Conservation (phyloP, 1,140 invertebrate species). For the Trypoxylus dichotomus region DNA sequence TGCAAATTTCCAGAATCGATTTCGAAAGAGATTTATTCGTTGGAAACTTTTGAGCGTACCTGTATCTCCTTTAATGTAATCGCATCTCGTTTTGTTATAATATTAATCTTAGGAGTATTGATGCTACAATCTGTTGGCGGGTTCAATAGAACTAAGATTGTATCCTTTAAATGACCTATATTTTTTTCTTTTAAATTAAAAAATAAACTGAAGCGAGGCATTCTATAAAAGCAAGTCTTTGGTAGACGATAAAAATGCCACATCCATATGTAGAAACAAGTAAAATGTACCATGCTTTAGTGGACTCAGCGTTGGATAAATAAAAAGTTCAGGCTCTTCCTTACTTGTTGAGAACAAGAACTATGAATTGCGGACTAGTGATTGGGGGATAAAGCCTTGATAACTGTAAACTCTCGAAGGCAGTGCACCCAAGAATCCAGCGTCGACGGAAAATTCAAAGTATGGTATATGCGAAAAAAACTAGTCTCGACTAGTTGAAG, state of each 20-base stretch:
- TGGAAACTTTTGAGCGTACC: background rate
- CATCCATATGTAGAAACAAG: slow-evolving; percentile 20
- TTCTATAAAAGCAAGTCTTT: background rate
- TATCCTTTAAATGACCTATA: background rate
- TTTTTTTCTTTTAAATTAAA: background rate
- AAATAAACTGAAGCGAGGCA: background rate
- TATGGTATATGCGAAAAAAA: slow-evolving; percentile 14
- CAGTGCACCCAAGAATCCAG: slow-evolving; percentile 7
- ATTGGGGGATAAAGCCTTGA: slow-evolving; percentile 21
- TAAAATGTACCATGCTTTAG: slow-evolving; percentile 23
- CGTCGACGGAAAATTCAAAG: slow-evolving; percentile 10
- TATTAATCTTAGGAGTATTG: background rate
- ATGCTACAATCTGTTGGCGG: background rate
- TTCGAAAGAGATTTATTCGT: background rate
- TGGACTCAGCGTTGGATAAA: slow-evolving; percentile 3
- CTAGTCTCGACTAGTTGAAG: background rate
- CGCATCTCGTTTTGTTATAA: background rate
- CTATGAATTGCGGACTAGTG: slow-evolving; percentile 19
- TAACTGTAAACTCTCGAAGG: slow-evolving; percentile 14
- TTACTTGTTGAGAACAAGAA: background rate
- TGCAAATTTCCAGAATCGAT: background rate
- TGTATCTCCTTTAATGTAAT: background rate
- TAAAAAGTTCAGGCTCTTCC: slow-evolving; percentile 8
- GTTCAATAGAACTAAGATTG: background rate
- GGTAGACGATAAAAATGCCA: slow-evolving; percentile 8